A percentile compares a stretch with the other conserved stretches of the same genome.
Evolutionary conservation across 2,888 invertebrate genomes (phyloP).

Genomic region (Orthonevra nobilis): DNA sequence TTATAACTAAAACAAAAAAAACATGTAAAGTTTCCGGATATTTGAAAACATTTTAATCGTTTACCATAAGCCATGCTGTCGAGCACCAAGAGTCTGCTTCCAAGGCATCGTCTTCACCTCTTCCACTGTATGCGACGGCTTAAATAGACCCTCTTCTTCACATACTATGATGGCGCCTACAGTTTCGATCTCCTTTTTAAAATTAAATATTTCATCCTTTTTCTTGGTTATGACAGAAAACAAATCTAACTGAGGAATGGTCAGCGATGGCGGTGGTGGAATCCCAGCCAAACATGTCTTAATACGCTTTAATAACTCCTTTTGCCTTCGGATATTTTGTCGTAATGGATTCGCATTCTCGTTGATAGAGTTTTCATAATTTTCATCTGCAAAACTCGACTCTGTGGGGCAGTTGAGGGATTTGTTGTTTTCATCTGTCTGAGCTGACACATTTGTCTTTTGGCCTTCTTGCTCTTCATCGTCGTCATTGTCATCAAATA

Average conservation of each 20-base stretch:
- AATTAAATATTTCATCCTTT: constrained; percentile 81
- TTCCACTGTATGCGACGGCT: constrained; percentile 75
- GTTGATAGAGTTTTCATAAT: constrained; percentile 70
- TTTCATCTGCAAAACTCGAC: constrained; percentile 76
- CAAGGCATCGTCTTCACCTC: constrained; percentile 80
- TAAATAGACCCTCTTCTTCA: constrained; percentile 72
- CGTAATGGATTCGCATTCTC: constrained; percentile 65
- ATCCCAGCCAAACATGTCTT: constrained; percentile 85
- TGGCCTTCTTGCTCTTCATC: constrained; percentile 70
- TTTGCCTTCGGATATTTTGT: constrained; percentile 76
- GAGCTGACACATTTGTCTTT: background rate
- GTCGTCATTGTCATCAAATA: constrained; percentile 84
- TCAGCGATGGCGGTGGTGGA: constrained; percentile 88
- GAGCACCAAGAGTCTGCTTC: constrained; percentile 84
- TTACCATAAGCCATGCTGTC: constrained; percentile 88
- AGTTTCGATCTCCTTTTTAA: constrained; percentile 63
- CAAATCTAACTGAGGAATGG: constrained; percentile 85
- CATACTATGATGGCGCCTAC: constrained; percentile 19
- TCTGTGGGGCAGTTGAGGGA: constrained; percentile 74
- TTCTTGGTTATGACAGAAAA: constrained; percentile 84
- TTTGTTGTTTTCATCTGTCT: constrained; percentile 62
- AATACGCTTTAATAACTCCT: constrained; percentile 77
- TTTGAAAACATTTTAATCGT: background rate
- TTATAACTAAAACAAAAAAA: constrained; percentile 84
- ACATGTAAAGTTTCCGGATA: background rate